Evolutionary conservation across 30 jellyfish, hydroid and myxozoan species (phyloP).

Genomic region (Aurelia aurita): DNA sequence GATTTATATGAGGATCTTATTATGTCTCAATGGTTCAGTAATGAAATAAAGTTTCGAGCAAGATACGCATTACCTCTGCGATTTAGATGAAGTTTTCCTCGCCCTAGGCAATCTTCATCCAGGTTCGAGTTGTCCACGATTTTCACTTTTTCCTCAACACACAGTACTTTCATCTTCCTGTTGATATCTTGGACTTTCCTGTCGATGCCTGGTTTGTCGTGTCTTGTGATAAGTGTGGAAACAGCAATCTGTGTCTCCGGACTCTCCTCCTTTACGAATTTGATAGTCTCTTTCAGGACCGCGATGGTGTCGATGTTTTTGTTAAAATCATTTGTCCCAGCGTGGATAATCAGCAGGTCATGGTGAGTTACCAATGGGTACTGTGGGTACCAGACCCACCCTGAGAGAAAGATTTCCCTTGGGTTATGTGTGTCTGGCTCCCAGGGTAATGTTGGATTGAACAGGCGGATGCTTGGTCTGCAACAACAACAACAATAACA

Average conservation of each 20-base stretch:
- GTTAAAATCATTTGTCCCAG: constrained; percentile 15
- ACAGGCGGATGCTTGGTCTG: no score
- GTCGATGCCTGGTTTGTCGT: not conserved
- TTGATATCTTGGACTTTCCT: constrained; percentile 19
- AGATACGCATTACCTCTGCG: not conserved
- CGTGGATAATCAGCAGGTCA: constrained; percentile 16
- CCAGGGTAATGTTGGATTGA: no score
- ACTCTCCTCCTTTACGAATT: not conserved
- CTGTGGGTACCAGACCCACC: no score
- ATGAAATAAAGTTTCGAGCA: constrained; percentile 14
- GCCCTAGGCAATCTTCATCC: constrained; percentile 23
- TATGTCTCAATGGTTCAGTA: not conserved
- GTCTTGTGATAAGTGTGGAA: no score
- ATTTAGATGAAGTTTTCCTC: not conserved
- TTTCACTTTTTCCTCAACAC: constrained; percentile 8
- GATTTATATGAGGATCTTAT: constrained; percentile 1
- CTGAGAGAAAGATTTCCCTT: no score
- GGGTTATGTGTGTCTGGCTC: no score
- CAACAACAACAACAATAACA: no score
- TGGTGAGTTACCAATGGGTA: no score
- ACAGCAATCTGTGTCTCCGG: no score
- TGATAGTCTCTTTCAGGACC: constrained; percentile 5
- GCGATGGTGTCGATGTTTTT: constrained; percentile 10
- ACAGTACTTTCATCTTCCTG: constrained; percentile 9
- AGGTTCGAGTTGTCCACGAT: constrained; percentile 14